Base-by-base conservation (phyloP, 92 coral and sea anemone genomes). In the Actinernus sp. region DNA sequence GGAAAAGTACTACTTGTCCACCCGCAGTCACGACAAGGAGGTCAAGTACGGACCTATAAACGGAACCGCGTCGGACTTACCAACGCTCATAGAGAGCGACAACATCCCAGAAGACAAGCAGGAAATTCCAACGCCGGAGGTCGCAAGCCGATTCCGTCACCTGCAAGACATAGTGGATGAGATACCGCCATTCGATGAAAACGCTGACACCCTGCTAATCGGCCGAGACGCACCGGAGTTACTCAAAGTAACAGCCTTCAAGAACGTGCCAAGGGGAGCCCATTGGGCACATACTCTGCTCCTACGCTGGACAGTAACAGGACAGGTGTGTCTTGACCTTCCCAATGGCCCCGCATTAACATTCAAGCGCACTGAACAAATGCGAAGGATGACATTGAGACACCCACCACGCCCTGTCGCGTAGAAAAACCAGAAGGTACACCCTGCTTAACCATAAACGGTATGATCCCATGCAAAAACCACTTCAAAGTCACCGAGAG, bases 301-400 rank as follows among this genome's bases (percentile, higher is more conserved):
- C 10, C 66, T 70, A 20, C 75, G 86, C 44, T 84, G 91, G 91
- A 78, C 82, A 23, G 66, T 78, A 36, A 32, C 68, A 7, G 85
- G 85, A 18, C 84, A 76, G 52, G 69, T 76, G 74, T 83, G 84
- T 38, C 73, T 75, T 11, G 90, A 76, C 55, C 43, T 49, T 26
- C 80, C 40, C 24, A 71, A 50, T 0, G 76, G 70, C 33, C 81
- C 86, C 12, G 50, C n/a, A n/a, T 48, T 19, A 73, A 79, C 64
- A 56, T 79, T 37, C 59, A n/a, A 30, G 44, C 68, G 22, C 21
- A 63, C 28, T 43, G 70, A 19, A 79, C 87, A 31, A 68, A 59
- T 38, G 68, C 61, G 49, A 16, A 20, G 14, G 65, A 71, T n/a
- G n/a, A n/a, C 53, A 26, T 16, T 50, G 41, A 2, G 31, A 14